These are phyloP conservation scores for Plagodis dolabraria DNA, from an alignment of 2,888 invertebrate genomes.

Conservation along the genomic window DNA sequence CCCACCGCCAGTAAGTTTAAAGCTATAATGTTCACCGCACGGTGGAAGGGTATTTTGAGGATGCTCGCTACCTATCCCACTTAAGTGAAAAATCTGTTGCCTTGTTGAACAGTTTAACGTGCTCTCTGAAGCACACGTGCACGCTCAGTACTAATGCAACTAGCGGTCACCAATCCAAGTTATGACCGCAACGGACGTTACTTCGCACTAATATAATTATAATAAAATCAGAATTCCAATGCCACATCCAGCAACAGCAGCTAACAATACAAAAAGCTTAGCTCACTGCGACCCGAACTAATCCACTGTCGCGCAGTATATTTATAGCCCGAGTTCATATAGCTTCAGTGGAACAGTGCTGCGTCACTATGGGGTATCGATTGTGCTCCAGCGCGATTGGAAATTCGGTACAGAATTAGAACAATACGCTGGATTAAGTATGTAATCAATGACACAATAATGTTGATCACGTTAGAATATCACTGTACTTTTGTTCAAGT, in stretches of 20 bases:
- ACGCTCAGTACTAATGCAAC: too few relatives aligned
- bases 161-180: too few relatives aligned
- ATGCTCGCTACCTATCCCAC: too few relatives aligned
- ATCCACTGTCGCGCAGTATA: slow-evolving; percentile 31
- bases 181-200: background rate
- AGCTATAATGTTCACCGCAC: too few relatives aligned
- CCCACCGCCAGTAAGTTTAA: too few relatives aligned
- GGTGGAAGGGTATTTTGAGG: too few relatives aligned
- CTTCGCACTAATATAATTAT: background rate
- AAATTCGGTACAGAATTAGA: slow-evolving; percentile 13
- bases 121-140: too few relatives aligned
- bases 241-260: slow-evolving; percentile 6
- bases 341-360: slow-evolving; percentile 40
- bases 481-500: too few relatives aligned
- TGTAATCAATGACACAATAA: background rate
- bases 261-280: slow-evolving; percentile 4
- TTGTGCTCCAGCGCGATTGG: slow-evolving; percentile 42
- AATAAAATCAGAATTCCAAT: background rate
- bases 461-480: too few relatives aligned
- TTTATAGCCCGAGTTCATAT: slow-evolving; percentile 42
- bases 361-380: slow-evolving; percentile 37
- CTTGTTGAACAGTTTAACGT: too few relatives aligned
- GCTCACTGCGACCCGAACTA: slow-evolving; percentile 27
- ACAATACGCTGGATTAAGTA: slow-evolving; percentile 3
- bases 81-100: too few relatives aligned